phyloP scores from a whole-genome alignment of 2,797 vertebrate genomes.

The Margarornis squamiger region DNA sequence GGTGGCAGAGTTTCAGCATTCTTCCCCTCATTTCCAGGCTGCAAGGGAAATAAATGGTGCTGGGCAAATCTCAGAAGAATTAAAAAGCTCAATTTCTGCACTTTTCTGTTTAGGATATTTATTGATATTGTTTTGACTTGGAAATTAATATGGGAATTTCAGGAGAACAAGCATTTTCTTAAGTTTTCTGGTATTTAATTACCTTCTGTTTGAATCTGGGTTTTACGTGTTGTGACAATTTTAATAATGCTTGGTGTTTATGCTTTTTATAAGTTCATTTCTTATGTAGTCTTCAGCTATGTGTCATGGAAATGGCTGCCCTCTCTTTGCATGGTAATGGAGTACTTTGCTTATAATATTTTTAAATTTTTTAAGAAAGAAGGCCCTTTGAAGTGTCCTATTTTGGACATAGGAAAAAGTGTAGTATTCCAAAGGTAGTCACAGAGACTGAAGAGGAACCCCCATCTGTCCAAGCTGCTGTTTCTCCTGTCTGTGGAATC shows the following conservation, averaged over 20 bases:
- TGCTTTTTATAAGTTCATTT: conserved; percentile 12
- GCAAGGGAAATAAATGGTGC: conserved; percentile 15
- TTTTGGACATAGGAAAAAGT: background rate
- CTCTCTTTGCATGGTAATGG: background rate
- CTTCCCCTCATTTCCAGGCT: background rate
- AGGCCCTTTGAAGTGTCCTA: background rate
- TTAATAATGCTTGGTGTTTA: conserved; percentile 7
- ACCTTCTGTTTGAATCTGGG: background rate
- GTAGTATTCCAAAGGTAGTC: background rate
- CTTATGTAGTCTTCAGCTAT: background rate
- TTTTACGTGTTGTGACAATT: background rate
- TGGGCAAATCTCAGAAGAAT: background rate
- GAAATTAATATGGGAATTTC: background rate
- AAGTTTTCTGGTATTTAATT: conserved; percentile 25
- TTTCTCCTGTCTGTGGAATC: background rate
- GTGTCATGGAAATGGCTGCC: background rate
- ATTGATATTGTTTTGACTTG: background rate
- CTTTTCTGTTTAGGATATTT: background rate
- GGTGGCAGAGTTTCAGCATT: background rate
- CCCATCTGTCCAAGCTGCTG: background rate
- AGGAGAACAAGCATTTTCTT: conserved; percentile 1
- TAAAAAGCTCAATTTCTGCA: background rate
- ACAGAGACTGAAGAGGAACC: background rate
- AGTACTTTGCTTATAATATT: background rate
- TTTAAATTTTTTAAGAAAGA: background rate